Evolutionary conservation across 1,140 invertebrate genomes (phyloP).

Genomic region (Tetranychus cinnabarinus): DNA sequence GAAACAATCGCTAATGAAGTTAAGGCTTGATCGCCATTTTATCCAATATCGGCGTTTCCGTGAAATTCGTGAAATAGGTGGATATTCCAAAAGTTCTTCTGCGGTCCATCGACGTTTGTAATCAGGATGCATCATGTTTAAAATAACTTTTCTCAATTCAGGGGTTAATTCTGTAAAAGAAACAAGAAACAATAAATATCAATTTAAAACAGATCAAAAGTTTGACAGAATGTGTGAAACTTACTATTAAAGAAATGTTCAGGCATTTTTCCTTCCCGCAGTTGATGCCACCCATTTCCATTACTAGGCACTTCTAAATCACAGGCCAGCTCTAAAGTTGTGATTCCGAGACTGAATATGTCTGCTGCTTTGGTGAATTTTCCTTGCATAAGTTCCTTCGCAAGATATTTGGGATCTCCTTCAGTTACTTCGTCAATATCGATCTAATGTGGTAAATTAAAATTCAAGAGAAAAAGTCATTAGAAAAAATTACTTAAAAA

Average conservation of each 20-base stretch:
- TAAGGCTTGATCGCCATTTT: not conserved
- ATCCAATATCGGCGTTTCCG: not conserved
- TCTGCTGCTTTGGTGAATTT: slow-evolving; percentile 31
- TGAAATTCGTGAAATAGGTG: not conserved
- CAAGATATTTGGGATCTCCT: slow-evolving; percentile 49
- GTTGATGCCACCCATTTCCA: slow-evolving; percentile 39
- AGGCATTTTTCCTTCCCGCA: slow-evolving; percentile 30
- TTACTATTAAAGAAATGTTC: slow-evolving; percentile 21
- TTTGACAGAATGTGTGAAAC: not conserved
- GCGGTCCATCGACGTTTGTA: slow-evolving; percentile 26
- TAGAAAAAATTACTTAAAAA: not conserved
- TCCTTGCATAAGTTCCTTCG: slow-evolving; percentile 40
- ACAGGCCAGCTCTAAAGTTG: slow-evolving; percentile 40
- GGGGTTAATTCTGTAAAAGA: slow-evolving; percentile 24
- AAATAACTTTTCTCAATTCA: slow-evolving; percentile 30
- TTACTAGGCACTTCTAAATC: slow-evolving; percentile 41
- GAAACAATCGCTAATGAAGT: not conserved
- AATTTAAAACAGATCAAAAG: slow-evolving; percentile 4
- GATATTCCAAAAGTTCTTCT: slow-evolving; percentile 23
- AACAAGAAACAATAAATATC: not conserved
- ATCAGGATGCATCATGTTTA: slow-evolving; percentile 31
- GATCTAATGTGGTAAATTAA: slow-evolving; percentile 17
- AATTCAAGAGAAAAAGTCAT: not conserved
- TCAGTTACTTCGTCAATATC: slow-evolving; percentile 31
- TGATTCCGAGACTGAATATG: slow-evolving; percentile 40